These are phyloP conservation scores for Harpagifer antarcticus DNA, from an alignment of 2,797 vertebrate genomes.

Conservation along the genomic window DNA sequence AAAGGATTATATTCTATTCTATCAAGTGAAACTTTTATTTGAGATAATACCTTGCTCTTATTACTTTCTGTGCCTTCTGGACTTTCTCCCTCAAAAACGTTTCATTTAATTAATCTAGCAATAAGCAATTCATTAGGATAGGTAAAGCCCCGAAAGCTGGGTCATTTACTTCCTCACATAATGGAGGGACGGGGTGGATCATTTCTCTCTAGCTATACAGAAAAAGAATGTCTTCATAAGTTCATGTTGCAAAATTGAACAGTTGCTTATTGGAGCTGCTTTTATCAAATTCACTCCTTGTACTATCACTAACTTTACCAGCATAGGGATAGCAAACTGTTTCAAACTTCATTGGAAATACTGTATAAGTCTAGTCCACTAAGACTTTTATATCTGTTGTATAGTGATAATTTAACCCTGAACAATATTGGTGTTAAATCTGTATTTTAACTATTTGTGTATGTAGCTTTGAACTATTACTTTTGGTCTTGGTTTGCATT, in stretches of 20 bases:
- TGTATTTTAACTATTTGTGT: not conserved
- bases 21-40: not conserved
- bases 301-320: not conserved
- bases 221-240: not conserved
- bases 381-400: too few relatives aligned
- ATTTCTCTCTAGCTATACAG: conserved; percentile 5
- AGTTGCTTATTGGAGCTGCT: not conserved
- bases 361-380: not conserved
- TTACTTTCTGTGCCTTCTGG: conserved; percentile 2
- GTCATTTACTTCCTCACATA: not conserved
- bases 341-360: not conserved
- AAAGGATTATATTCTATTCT: too few relatives aligned
- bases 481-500: not conserved
- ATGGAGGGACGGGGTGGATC: conserved; percentile 9
- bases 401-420: not conserved
- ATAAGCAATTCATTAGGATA: conserved; percentile 12
- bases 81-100: not conserved
- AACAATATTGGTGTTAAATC: not conserved
- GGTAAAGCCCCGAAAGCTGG: conserved; percentile 17
- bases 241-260: conserved; percentile 2
- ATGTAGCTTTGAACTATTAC: not conserved
- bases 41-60: not conserved
- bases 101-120: conserved; percentile 11
- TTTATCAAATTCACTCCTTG: conserved; percentile 1
- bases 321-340: not conserved